Base-by-base conservation (phyloP, 2,797 vertebrate genomes). In the Neopelma chrysocephalum region DNA sequence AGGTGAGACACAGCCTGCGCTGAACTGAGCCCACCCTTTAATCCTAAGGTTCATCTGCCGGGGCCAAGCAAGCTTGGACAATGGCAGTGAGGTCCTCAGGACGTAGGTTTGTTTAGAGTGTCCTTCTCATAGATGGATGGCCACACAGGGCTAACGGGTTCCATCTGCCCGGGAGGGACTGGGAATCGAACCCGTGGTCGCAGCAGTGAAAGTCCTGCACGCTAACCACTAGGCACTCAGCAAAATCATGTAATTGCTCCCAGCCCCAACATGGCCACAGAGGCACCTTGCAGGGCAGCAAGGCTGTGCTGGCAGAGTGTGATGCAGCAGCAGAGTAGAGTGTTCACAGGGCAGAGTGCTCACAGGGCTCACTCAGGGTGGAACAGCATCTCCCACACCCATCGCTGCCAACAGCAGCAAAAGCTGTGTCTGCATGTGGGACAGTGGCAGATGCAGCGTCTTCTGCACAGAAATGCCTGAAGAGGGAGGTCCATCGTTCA, bases 301-400 rank as follows among this genome's bases (percentile, higher is more conserved):
- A 23, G 38, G 75, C 75, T 16, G 6, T 48, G 82, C 47, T 31
- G 82, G 48, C 40, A 79, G 60, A 0, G 0, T 6, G 22, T 3
- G 15, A 3, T 4, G 61, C 60, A 47, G 29, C 40, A 36, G 66
- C 15, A 22, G 50, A 48, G 32, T 51, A 53, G 18, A 29, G 45
- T 0, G 0, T 29, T 53, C 48, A 50, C 14, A 16, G 50, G 51
- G 32, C 53, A 50, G 13, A 32, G 42, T 0, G 0, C 2, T 20
- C 47, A 3, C 53, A 47, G 54, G 73, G 42, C 34, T 88, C 0
- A 0, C 56, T 45, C 9, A 0, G 14, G 1, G 1, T 3, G 7
- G 54, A n/a, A 26, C 12, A 11, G 34, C 42, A 7, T 13, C 48
- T 86, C 47, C 71, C 2, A 0, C 19, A 45, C 25, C 70, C 61